Percentiles rank a stretch among this genome's conserved stretches.
Evolutionary conservation across 2,888 invertebrate genomes (phyloP).

Genomic region (Ectemnius continuus): DNA sequence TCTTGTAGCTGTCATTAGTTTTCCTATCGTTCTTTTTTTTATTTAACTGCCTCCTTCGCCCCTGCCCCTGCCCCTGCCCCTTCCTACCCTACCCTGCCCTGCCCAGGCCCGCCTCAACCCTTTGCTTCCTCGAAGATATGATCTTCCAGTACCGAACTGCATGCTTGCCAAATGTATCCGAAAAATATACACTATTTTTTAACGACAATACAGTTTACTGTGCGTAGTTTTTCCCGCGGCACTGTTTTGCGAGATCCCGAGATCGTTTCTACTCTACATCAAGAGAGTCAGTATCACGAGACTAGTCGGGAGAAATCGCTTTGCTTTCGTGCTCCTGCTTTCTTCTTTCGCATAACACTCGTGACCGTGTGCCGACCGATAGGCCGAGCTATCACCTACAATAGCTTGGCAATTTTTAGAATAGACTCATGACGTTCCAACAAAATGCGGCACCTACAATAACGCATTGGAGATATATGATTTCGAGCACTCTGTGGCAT

Average conservation of each 20-base stretch:
- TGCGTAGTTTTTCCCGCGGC: constrained; percentile 44
- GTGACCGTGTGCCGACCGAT: no score
- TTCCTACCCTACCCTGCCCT: neutral
- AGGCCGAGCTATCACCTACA: no score
- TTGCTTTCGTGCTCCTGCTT: constrained; percentile 6
- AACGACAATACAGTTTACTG: constrained; percentile 65
- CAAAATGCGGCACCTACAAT: constrained; percentile 64
- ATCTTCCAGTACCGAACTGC: constrained; percentile 59
- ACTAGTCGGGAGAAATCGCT: constrained; percentile 25
- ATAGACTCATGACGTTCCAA: constrained; percentile 54
- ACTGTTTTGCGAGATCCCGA: constrained; percentile 49
- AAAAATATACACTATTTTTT: constrained; percentile 67
- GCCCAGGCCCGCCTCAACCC: neutral
- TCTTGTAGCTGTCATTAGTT: constrained; percentile 66
- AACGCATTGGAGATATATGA: constrained; percentile 61
- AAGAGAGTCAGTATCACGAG: no score
- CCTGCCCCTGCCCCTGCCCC: neutral
- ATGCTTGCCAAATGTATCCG: constrained; percentile 69
- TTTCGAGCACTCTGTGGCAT: constrained; percentile 66
- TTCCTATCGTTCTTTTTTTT: constrained; percentile 35
- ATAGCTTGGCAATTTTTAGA: constrained; percentile 43
- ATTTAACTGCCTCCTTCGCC: constrained; percentile 39
- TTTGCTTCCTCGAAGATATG: constrained; percentile 37
- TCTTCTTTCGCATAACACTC: constrained; percentile 9
- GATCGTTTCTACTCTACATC: constrained; percentile 7